Evolutionary conservation across 1,140 invertebrate genomes (phyloP), one percentile per base, ranked within the genome.

Genomic region (Marisa cornuarietis): DNA sequence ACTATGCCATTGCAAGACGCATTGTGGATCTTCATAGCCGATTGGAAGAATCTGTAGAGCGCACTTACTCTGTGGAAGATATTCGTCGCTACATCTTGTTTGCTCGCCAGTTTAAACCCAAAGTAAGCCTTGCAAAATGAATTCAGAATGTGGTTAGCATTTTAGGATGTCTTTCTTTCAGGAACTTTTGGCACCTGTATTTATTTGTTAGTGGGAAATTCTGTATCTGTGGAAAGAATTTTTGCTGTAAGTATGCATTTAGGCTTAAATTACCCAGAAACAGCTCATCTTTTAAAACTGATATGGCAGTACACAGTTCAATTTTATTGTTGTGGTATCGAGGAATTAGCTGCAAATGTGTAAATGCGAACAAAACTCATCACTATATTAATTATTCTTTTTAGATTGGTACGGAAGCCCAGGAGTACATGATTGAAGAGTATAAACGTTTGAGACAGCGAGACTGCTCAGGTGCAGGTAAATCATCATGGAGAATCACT

Each of bases 81-180:
- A 95, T 99, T 76, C 90, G 97, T 49, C 93, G 96, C 86, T 99
- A 99, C 83, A 98, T 99, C 14, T 95, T 96, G 79, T 99, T 99
- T 92, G 96, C 98, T 5, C 93, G 96, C 78, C 96, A 97, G 82
- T 99, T 99, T 89, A 99, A 99, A 88, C 98, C 99, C 0, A 93
- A 97, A 81, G 94, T 99, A 75, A 94, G 93, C 85, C 20, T 9
- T 79, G 9, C 24, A 24, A 9, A 49, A 61, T 18, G 11, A 14
- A 14, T 11, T 58, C 54, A 58, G 11, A 8, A 54, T 58, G 16
- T 42, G 31, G 31, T 8, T 58, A 18, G 54, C 54, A 42, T 58
- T 58, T 58, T 14, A 11, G 54, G 2, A 9, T 58, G 54, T 8
- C 31, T 58, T 11, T 1, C 54, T 58, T 58, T 1, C 54, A 58